Base-by-base conservation (phyloP, 2,797 vertebrate genomes). In the Otus scops region DNA sequence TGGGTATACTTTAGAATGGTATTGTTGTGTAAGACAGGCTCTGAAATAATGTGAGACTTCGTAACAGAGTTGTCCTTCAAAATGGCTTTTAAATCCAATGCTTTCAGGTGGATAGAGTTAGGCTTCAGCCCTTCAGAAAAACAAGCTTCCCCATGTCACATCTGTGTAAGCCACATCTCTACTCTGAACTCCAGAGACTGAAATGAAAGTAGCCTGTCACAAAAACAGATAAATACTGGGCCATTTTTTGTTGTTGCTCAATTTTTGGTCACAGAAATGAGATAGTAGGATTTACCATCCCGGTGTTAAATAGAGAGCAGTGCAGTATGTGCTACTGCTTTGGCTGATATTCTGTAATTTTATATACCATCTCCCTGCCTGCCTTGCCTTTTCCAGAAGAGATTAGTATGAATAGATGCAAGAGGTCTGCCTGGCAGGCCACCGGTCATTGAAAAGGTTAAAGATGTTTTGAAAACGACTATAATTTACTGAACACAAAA, bases 261-360 rank as follows among this genome's bases (percentile, higher is more conserved):
- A 10, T 61, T 78, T 91, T 93, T 68, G 65, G 67, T 88, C 50
- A 71, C 38, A 79, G 75, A 69, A 93, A 48, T 4, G 1, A 92
- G 67, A 45, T n/a, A 39, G 51, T 36, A 36, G 15, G 28, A 30
- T 89, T 90, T 90, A 47, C 22, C 27, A 12, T 61, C 30, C 22
- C 22, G 3, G 2, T 79, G n/a, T 84, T 75, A 43, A 74, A 54
- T 22, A 77, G 51, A 75, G 80, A 38, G 20, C 47, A 81, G 28
- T 2, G 3, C 43, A 43, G 38, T 39, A 15, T 23, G 34, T 2
- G 1, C 41, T 67, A 6, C 57, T 21, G 0, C 0, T 75, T 69
- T 69, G 59, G 8, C 43, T 65, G 36, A 63, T 93, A 43, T 0
- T 82, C 84, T 85, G 15, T 87, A 47, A 78, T 78, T 88, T 65